Evolutionary conservation across 2,113 vertebrate species (phyloP), one percentile per base, ranked within the genome.

Genomic region (Cygnus atratus): DNA sequence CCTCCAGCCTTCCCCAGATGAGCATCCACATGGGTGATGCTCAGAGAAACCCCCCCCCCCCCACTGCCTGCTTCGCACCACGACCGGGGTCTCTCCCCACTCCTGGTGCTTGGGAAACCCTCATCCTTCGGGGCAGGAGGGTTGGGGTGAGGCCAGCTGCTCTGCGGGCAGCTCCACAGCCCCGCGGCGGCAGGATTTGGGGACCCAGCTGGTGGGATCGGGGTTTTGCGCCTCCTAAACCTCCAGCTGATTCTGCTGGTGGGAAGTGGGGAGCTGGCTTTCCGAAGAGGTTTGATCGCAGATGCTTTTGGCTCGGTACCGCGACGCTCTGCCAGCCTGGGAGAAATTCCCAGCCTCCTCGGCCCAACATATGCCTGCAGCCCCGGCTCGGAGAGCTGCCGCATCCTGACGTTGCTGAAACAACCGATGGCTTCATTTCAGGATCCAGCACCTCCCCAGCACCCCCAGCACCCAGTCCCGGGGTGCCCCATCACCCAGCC

Each of bases 391-490:
- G 46, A 46, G 58, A 71, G 28, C 87, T 21, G 74, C 65, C 9
- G 26, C 4, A 1, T 5, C 0, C 65, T 1, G 33, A 11, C 4
- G 3, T 13, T 5, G 2, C 62, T 26, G 33, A 50, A 62, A 50
- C 57, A 1, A 41, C 2, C 3, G 2, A 33, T 7, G 41, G 71
- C 78, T 43, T 25, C 3, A 0, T 29, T 11, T 28, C 26, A 3
- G 43, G 37, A 61, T 7, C 35, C 0, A 2, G n/a, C 67, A 41
- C 25, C 0, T 18, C 9, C 44, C 44, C 43, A 46, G n/a, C 26
- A 24, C 7, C 63, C 33, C 0, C 3, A 58, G 20, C 26, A 0
- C 65, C 1, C 7, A 35, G 28, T 3, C 48, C 13, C 1, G 3
- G 35, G 31, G 33, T 43, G 9, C 28, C 31, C 76, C n/a, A 7